Percentiles rank a stretch among this genome's conserved stretches.
phyloP scores from a whole-genome alignment of 1,140 invertebrate genomes.

The Neodiprion fabricii region DNA sequence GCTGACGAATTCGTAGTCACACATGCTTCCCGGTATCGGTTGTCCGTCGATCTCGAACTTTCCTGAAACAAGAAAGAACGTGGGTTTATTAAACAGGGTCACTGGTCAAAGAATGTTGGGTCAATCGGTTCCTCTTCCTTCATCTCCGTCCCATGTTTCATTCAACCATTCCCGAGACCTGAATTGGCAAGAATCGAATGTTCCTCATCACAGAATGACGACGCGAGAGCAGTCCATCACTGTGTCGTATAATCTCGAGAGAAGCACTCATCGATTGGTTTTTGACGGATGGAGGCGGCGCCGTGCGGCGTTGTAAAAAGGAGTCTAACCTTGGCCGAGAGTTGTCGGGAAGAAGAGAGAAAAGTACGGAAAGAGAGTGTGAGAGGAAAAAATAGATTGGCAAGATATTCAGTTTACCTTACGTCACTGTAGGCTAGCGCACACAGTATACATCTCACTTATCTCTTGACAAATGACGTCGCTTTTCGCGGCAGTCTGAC shows the following conservation, averaged over 20 bases:
- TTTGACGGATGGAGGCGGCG: background rate
- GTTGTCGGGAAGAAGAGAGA: background rate
- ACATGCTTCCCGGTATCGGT: slow-evolving; percentile 72
- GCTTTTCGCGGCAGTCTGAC: background rate
- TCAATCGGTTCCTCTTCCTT: too few species aligned
- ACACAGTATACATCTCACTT: too few species aligned
- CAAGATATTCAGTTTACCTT: background rate
- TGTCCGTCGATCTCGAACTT: slow-evolving; percentile 77
- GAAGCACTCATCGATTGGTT: background rate
- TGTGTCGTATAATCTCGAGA: background rate
- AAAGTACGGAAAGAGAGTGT: background rate
- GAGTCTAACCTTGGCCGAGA: too few species aligned
- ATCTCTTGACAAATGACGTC: too few species aligned
- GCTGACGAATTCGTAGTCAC: slow-evolving; percentile 80
- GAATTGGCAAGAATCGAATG: too few species aligned
- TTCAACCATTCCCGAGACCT: background rate
- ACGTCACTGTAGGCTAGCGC: background rate
- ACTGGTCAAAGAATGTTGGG: background rate
- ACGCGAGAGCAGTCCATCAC: background rate
- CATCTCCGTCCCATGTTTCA: background rate
- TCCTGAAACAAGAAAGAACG: slow-evolving; percentile 63
- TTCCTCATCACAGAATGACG: too few species aligned
- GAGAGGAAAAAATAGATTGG: background rate
- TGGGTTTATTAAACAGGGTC: background rate
- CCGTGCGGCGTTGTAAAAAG: background rate